These are phyloP conservation scores for Myrmophylax atrothorax DNA, from an alignment of 2,113 vertebrate species.

Conservation along the genomic window DNA sequence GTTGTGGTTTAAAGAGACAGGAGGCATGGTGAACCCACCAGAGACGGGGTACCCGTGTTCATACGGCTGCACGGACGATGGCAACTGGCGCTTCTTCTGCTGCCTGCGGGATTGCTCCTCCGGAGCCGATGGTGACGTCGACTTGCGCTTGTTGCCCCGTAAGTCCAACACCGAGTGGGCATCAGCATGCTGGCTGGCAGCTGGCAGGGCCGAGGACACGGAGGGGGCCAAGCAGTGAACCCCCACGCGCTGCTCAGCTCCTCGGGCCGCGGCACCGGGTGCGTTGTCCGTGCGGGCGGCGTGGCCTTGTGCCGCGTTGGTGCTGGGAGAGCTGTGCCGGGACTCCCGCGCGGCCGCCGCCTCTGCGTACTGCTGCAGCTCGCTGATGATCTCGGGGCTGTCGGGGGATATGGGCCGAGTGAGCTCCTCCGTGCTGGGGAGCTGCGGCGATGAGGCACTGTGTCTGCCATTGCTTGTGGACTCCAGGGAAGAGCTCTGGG, in stretches of 20 bases:
- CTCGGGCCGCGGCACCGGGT: constrained; percentile 54
- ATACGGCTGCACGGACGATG: constrained; percentile 75
- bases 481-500: constrained; percentile 78
- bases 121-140: constrained; percentile 71
- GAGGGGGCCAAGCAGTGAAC: constrained; percentile 74
- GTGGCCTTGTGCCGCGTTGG: constrained; percentile 40
- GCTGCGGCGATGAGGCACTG: constrained; percentile 88
- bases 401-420: constrained; percentile 85
- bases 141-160: constrained; percentile 86
- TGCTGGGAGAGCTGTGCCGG: constrained; percentile 70
- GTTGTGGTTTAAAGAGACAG: constrained; percentile 89
- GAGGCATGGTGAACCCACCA: constrained; percentile 84
- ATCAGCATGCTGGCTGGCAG: constrained; percentile 69
- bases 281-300: constrained; percentile 44
- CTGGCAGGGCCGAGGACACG: constrained; percentile 52
- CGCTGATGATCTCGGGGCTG: constrained; percentile 90
- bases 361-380: constrained; percentile 88
- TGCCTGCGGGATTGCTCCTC: constrained; percentile 78
- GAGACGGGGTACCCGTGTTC: constrained; percentile 85
- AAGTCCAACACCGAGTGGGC: constrained; percentile 79
- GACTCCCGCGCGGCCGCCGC: constrained; percentile 76
- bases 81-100: constrained; percentile 80
- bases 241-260: constrained; percentile 71
- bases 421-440: constrained; percentile 78
- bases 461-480: constrained; percentile 87